These are phyloP conservation scores for Syrmaticus mikado DNA, from an alignment of 2,113 vertebrate genomes.

Conservation along the genomic window DNA sequence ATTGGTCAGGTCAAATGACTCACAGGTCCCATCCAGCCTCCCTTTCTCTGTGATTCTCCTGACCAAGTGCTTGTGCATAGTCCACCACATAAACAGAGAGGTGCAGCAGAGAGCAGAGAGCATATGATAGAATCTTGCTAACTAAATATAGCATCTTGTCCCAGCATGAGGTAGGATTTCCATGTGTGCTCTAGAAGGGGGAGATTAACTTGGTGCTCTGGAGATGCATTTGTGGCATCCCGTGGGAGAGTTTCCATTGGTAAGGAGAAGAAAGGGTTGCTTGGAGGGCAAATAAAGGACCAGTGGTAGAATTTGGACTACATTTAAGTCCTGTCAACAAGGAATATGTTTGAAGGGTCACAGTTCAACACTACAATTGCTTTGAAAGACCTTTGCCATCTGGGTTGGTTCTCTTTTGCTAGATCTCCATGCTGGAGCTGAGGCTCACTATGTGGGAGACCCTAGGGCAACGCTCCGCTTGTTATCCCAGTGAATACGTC, in stretches of 20 bases:
- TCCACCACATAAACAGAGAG: fast-evolving
- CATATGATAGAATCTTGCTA: background rate
- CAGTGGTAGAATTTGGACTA: background rate
- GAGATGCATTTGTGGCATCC: background rate
- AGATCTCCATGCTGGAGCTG: background rate
- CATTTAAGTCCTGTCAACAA: background rate
- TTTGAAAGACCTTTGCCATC: background rate
- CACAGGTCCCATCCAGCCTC: fast-evolving
- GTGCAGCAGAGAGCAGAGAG: background rate
- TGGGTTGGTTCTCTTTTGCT: background rate
- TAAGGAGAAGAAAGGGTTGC: background rate
- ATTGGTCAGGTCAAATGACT: background rate
- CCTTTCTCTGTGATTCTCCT: background rate
- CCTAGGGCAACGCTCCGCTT: fast-evolving
- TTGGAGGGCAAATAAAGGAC: background rate
- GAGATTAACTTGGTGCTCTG: background rate
- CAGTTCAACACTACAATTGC: background rate
- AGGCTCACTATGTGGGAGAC: background rate
- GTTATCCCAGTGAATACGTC: fast-evolving
- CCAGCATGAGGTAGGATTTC: background rate
- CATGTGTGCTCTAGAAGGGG: background rate
- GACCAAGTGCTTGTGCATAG: background rate
- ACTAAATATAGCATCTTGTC: background rate
- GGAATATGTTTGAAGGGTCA: background rate
- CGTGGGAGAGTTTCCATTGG: background rate